phyloP scores from a whole-genome alignment of 2,797 vertebrate species.

The Pangasius mekongensis region DNA sequence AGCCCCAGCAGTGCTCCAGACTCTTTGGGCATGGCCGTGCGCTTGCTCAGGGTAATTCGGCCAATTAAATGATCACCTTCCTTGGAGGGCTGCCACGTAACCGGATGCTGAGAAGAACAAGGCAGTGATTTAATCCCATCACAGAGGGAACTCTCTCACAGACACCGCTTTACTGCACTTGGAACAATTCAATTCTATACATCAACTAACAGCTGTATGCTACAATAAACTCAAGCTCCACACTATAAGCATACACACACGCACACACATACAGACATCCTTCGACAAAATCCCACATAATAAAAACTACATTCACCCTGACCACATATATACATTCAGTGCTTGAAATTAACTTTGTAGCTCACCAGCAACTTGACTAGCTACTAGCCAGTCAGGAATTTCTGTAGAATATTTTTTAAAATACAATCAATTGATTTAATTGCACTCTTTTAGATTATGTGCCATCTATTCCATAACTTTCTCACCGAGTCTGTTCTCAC shows the following conservation, averaged over 20 bases:
- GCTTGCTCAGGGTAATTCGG: constrained; percentile 96
- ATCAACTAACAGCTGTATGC: constrained; percentile 1
- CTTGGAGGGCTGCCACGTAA: constrained; percentile 98
- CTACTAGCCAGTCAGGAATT: background rate
- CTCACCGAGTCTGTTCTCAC: background rate
- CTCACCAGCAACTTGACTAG: background rate
- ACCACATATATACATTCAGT: background rate
- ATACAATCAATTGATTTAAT: background rate
- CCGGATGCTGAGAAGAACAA: constrained; percentile 85
- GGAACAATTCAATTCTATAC: constrained; percentile 2
- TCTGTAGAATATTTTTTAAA: too few relatives aligned
- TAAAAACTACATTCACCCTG: background rate
- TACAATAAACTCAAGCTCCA: constrained; percentile 42
- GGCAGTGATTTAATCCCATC: constrained; percentile 59
- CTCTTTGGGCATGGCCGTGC: constrained; percentile 95
- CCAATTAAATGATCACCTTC: constrained; percentile 97
- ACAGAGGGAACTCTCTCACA: constrained; percentile 27
- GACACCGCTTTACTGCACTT: constrained; percentile 16
- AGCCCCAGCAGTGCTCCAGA: constrained; percentile 92
- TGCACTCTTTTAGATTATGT: background rate
- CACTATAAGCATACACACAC: constrained; percentile 29
- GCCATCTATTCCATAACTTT: background rate
- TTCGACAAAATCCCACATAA: background rate
- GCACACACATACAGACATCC: background rate
- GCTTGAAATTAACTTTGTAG: background rate